A percentile compares a stretch with the other conserved stretches of the same genome.
Evolutionary conservation across 2,797 vertebrate genomes (phyloP).

Genomic region (Chelon auratus): DNA sequence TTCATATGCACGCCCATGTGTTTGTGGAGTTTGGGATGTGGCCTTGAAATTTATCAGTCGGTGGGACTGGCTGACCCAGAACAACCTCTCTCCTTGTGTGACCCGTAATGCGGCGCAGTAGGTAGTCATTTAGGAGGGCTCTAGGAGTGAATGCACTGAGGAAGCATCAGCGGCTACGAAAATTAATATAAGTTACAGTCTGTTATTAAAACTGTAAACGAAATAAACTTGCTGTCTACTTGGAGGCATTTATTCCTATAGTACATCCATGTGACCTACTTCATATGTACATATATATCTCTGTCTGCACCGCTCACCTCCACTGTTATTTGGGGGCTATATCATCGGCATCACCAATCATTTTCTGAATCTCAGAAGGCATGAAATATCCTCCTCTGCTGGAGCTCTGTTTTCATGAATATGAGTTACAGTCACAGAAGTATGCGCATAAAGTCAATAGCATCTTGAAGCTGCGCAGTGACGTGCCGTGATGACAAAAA

Average conservation of each 20-base stretch:
- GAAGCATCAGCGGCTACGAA: neutral
- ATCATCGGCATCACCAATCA: slow-evolving; percentile 29
- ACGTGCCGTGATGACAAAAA: slow-evolving; percentile 59
- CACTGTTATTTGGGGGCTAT: slow-evolving; percentile 6
- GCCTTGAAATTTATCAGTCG: slow-evolving; percentile 29
- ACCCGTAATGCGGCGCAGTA: slow-evolving; percentile 14
- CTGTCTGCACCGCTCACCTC: neutral
- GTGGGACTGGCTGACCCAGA: slow-evolving; percentile 40
- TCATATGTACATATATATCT: slow-evolving; percentile 31
- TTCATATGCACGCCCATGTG: slow-evolving; percentile 64
- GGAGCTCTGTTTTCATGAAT: slow-evolving; percentile 2
- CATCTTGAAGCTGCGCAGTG: slow-evolving; percentile 23
- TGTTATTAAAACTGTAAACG: neutral
- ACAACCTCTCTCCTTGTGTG: slow-evolving; percentile 44
- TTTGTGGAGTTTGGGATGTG: slow-evolving; percentile 39
- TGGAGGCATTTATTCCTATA: slow-evolving; percentile 4
- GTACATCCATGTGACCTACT: slow-evolving; percentile 17
- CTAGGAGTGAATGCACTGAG: neutral
- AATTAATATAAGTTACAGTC: neutral
- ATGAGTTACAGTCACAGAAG: slow-evolving; percentile 46
- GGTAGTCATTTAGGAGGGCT: neutral
- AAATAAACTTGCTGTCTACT: slow-evolving; percentile 1
- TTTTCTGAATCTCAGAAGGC: slow-evolving; percentile 23
- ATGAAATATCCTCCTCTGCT: slow-evolving; percentile 25
- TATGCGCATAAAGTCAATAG: slow-evolving; percentile 42